Base-by-base conservation (phyloP, 2,113 vertebrate genomes). In the Callionymus lyra region DNA sequence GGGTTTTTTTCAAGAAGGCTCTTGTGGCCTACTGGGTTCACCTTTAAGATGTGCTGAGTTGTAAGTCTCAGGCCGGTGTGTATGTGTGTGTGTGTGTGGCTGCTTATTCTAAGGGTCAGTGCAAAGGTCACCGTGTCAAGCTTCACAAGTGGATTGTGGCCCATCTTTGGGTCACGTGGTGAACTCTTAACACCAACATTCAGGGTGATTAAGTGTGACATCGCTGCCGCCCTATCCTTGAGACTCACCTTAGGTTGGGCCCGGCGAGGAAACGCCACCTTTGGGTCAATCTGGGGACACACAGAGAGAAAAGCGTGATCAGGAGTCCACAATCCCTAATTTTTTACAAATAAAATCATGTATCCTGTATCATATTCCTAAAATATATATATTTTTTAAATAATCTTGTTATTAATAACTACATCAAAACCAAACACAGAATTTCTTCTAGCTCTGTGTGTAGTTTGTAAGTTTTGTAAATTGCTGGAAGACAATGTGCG, bases 261-360 rank as follows among this genome's bases (percentile, higher is more conserved):
- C 84, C 93, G 76, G 41, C 93, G 90, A 16, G 93, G 93, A 57
- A 97, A 97, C 0, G 93, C 93, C 76, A 97, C 93, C 86, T 97
- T 97, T 34, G 93, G 93, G 67, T 97, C 93, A 50, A 95, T 95
- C 92, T 94, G 89, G 31, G 58, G 50, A 67, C 56, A 68, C 10
- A 17, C n/a, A n/a, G n/a, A 65, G 38, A 34, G 31, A 1, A 53
- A 21, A 33, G 21, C 8, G 21, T 27, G 4, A 27, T 27, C 33
- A 19, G 21, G 21, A 42, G n/a, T n/a, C n/a, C n/a, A n/a, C n/a
- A n/a, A n/a, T n/a, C n/a, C n/a, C n/a, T n/a, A n/a, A n/a, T n/a
- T n/a, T n/a, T n/a, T n/a, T n/a, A n/a, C n/a, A n/a, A n/a, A n/a
- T n/a, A n/a, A n/a, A n/a, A n/a, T n/a, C n/a, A n/a, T n/a, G n/a